phyloP scores from a whole-genome alignment of 2,888 invertebrate species.

The Lobophora halterata region DNA sequence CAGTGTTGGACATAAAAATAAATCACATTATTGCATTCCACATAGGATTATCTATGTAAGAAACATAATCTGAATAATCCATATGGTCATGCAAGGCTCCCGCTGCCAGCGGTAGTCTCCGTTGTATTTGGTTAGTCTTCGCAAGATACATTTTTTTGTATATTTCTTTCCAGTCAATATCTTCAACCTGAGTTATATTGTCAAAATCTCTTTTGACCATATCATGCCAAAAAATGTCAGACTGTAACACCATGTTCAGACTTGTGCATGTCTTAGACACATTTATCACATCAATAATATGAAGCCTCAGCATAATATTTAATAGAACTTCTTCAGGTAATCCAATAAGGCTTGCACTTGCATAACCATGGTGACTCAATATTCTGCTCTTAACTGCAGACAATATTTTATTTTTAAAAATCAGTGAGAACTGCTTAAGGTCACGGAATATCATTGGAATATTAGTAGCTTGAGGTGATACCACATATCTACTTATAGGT shows the following conservation, averaged over 20 bases:
- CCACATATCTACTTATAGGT: conserved; percentile 62
- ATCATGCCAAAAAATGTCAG: conserved; percentile 60
- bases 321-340: conserved; percentile 65
- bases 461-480: conserved; percentile 54
- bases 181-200: conserved; percentile 29
- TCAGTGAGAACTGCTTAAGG: conserved; percentile 67
- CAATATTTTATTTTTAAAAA: conserved; percentile 77
- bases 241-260: conserved; percentile 47
- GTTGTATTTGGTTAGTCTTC: conserved; percentile 34
- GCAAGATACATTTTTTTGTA: conserved; percentile 48
- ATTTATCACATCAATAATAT: conserved; percentile 50
- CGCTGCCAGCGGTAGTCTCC: conserved; percentile 31
- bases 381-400: conserved; percentile 79
- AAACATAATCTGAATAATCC: conserved; percentile 60
- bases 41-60: conserved; percentile 63
- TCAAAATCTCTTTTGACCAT: conserved; percentile 59
- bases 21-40: conserved; percentile 50
- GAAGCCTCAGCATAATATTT: conserved; percentile 52
- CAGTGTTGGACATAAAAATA: too few relatives aligned
- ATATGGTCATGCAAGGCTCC: conserved; percentile 58
- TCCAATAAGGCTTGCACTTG: conserved; percentile 69
- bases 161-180: conserved; percentile 49
- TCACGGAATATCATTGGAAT: conserved; percentile 64
- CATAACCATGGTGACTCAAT: conserved; percentile 66
- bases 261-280: conserved; percentile 55